Percentiles rank a stretch among this genome's conserved stretches.
Conservation (phyloP, 2,888 invertebrate genomes). For the Papilio demoleus region DNA sequence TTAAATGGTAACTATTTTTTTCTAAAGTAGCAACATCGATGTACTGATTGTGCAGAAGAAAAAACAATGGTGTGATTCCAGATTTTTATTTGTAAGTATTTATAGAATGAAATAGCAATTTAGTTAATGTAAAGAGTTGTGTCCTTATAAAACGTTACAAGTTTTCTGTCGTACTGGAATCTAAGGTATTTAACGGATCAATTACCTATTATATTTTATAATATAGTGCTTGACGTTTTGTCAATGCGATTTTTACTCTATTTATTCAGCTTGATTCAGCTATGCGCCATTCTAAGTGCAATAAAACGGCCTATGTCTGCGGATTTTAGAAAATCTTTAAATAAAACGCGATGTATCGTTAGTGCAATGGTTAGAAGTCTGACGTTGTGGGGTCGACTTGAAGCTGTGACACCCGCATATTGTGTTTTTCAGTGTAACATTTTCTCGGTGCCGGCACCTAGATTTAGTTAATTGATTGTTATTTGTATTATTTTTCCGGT, state of each 20-base stretch:
- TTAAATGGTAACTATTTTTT: constrained; percentile 58
- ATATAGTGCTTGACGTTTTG: constrained; percentile 72
- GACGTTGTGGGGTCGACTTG: constrained; percentile 49
- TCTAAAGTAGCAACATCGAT: constrained; percentile 70
- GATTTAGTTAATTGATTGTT: constrained; percentile 62
- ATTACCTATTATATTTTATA: constrained; percentile 57
- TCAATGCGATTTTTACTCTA: constrained; percentile 78
- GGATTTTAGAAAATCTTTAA: constrained; percentile 67
- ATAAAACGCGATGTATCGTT: constrained; percentile 58
- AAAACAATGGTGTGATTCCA: constrained; percentile 84
- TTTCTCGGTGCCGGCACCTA: constrained; percentile 68
- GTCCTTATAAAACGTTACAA: constrained; percentile 62
- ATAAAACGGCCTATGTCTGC: constrained; percentile 70
- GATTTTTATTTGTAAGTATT: constrained; percentile 84
- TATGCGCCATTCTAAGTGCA: constrained; percentile 81
- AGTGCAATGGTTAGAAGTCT: constrained; percentile 61
- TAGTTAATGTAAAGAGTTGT: constrained; percentile 65
- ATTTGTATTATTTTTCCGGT: constrained; percentile 58
- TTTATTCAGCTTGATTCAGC: constrained; percentile 78
- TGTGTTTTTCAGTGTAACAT: constrained; percentile 58
- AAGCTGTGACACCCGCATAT: constrained; percentile 50
- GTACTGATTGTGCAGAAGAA: constrained; percentile 81
- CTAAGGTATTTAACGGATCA: constrained; percentile 63
- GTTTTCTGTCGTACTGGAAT: constrained; percentile 58
- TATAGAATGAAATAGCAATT: constrained; percentile 79